Evolutionary conservation across 2,113 vertebrate species (phyloP).

Genomic region (Gymnocephalus cernua): DNA sequence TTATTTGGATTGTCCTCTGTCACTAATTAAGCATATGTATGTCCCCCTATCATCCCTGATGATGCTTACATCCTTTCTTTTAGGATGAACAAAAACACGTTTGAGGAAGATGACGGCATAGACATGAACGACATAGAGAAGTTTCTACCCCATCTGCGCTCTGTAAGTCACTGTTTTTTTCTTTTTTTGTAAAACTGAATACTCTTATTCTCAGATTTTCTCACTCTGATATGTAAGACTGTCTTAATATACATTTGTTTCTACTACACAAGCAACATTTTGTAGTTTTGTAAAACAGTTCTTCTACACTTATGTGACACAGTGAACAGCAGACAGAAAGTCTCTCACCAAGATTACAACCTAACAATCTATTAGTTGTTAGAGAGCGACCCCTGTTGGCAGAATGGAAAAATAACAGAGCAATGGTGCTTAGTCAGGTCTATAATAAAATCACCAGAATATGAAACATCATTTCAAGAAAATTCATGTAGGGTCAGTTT

Average conservation of each 20-base stretch:
- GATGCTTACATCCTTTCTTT: slow-evolving; percentile 22
- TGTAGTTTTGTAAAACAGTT: neutral
- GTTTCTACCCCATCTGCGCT: slow-evolving; percentile 90
- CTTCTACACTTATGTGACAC: neutral
- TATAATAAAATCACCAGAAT: neutral
- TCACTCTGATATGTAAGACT: neutral
- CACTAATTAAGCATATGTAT: neutral
- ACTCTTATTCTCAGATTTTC: neutral
- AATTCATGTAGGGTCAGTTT: neutral
- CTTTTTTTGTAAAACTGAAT: neutral
- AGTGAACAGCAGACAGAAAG: neutral
- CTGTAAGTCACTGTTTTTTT: slow-evolving; percentile 81
- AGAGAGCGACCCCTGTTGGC: slow-evolving; percentile 66
- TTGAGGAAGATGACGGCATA: slow-evolving; percentile 92
- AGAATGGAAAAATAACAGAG: neutral
- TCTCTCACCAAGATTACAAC: neutral
- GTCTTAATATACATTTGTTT: neutral
- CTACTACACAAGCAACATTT: neutral
- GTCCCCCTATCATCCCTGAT: neutral
- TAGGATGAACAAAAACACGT: slow-evolving; percentile 92
- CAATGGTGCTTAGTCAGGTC: neutral
- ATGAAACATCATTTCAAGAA: neutral
- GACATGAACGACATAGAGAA: slow-evolving; percentile 96
- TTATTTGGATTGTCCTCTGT: neutral
- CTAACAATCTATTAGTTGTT: slow-evolving; percentile 7